These are phyloP conservation scores for Hycleus cichorii DNA, from an alignment of 1,140 invertebrate genomes.

Conservation along the genomic window DNA sequence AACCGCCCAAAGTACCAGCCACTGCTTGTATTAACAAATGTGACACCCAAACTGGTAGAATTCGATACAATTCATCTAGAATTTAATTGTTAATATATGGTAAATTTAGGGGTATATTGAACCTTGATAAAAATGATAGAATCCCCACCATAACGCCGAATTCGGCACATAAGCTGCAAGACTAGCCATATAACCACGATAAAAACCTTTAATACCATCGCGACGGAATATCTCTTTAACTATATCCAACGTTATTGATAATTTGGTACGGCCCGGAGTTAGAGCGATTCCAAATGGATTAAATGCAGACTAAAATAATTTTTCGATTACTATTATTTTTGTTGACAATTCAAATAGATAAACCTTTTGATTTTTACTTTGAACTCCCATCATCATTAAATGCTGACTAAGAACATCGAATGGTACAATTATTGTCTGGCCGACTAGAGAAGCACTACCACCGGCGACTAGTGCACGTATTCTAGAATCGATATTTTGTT, in stretches of 20 bases:
- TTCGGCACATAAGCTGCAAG: constrained; percentile 90
- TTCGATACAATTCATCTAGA: constrained; percentile 68
- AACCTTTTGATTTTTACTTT: constrained; percentile 26
- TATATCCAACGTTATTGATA: constrained; percentile 56
- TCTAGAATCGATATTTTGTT: constrained; percentile 54
- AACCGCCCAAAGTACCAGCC: constrained; percentile 82
- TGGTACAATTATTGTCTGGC: constrained; percentile 93
- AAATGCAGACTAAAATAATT: constrained; percentile 26
- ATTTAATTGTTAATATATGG: constrained; percentile 5
- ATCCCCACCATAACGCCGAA: constrained; percentile 93
- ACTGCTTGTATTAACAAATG: constrained; percentile 81
- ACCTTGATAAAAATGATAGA: constrained; percentile 94
- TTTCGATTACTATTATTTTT: not conserved
- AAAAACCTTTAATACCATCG: constrained; percentile 84
- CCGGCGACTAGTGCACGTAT: constrained; percentile 72
- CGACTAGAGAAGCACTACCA: constrained; percentile 82
- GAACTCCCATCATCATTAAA: constrained; percentile 82
- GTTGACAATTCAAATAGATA: not conserved
- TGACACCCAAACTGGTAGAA: constrained; percentile 69
- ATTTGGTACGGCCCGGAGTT: constrained; percentile 44
- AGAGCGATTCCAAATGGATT: constrained; percentile 28
- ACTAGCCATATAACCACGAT: constrained; percentile 87
- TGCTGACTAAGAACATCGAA: constrained; percentile 96
- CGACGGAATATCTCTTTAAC: constrained; percentile 63
- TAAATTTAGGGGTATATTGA: constrained; percentile 9